A percentile compares a stretch with the other conserved stretches of the same genome.
phyloP scores from a whole-genome alignment of 2,888 invertebrate genomes.

The Melanotus villosus region DNA sequence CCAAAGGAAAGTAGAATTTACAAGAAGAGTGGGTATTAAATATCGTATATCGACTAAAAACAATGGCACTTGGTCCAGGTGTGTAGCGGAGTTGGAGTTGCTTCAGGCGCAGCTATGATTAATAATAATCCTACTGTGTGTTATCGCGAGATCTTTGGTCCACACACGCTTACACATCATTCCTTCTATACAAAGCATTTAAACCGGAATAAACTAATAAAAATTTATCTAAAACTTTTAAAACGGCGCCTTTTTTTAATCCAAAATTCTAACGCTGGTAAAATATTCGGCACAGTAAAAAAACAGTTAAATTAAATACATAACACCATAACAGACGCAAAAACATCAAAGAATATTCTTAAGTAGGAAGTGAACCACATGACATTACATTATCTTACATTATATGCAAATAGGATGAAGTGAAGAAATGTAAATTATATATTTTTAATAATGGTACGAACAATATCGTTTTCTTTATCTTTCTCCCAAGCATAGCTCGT shows the following conservation, averaged over 20 bases:
- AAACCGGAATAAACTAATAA: slow-evolving; percentile 20
- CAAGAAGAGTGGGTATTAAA: slow-evolving; percentile 28
- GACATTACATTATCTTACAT: slow-evolving; percentile 23
- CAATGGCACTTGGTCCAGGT: slow-evolving; percentile 64
- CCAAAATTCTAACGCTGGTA: too few relatives aligned
- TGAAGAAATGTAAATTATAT: slow-evolving; percentile 14
- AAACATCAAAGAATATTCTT: slow-evolving; percentile 6
- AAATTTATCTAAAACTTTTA: background rate
- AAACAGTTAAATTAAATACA: too few relatives aligned
- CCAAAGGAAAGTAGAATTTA: slow-evolving; percentile 29
- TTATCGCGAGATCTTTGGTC: slow-evolving; percentile 59
- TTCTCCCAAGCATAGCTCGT: too few relatives aligned
- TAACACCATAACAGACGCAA: too few relatives aligned
- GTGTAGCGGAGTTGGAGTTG: slow-evolving; percentile 55
- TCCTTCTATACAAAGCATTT: slow-evolving; percentile 32
- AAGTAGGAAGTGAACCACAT: slow-evolving; percentile 12
- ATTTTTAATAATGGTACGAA: too few relatives aligned
- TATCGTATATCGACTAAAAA: slow-evolving; percentile 43
- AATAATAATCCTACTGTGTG: slow-evolving; percentile 67
- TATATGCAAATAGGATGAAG: slow-evolving; percentile 20
- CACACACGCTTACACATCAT: slow-evolving; percentile 49
- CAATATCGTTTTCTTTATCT: too few relatives aligned
- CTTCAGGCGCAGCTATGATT: slow-evolving; percentile 62
- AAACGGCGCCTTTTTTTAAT: too few relatives aligned
- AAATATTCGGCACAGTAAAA: too few relatives aligned